A percentile compares a stretch with the other conserved stretches of the same genome.
phyloP scores from a whole-genome alignment of 37 sponge, comb jelly and placozoan species.

The Ephydatia muelleri region DNA sequence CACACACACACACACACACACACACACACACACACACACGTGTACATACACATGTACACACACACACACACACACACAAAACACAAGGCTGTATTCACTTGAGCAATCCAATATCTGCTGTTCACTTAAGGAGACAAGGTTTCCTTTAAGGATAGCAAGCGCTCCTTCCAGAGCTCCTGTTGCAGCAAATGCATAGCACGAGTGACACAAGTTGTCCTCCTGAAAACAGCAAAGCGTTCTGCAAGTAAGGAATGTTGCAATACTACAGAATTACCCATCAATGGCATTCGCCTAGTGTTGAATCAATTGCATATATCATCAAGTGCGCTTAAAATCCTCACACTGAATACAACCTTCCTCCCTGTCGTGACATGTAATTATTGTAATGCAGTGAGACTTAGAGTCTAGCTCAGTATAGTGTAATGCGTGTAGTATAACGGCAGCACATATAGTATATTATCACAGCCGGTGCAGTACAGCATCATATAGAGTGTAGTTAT shows the following conservation, averaged over 20 bases:
- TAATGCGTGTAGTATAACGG: no score
- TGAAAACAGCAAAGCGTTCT: not conserved
- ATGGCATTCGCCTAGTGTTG: no score
- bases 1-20: not conserved
- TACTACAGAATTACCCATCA: no score
- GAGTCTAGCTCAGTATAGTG: no score
- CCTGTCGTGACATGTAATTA: no score
- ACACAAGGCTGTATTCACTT: not conserved
- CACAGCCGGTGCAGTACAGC: no score
- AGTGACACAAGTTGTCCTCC: conserved; percentile 37
- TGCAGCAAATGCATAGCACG: conserved; percentile 83
- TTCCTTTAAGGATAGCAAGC: conserved; percentile 45
- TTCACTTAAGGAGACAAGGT: conserved; percentile 55
- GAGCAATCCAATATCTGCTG: conserved; percentile 62
- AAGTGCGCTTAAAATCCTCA: no score
- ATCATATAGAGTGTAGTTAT: no score
- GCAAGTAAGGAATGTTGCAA: no score
- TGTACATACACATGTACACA: not conserved
- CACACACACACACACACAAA: conserved; percentile 6
- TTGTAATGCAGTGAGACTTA: no score
- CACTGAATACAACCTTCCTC: no score
- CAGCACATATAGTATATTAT: no score
- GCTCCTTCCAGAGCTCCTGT: conserved; percentile 72
- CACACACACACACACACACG: conserved; percentile 11
- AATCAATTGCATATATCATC: not conserved